Evolutionary conservation across 1,140 invertebrate genomes (phyloP).

Genomic region (Pachyrhynchus sulphureomaculatus): DNA sequence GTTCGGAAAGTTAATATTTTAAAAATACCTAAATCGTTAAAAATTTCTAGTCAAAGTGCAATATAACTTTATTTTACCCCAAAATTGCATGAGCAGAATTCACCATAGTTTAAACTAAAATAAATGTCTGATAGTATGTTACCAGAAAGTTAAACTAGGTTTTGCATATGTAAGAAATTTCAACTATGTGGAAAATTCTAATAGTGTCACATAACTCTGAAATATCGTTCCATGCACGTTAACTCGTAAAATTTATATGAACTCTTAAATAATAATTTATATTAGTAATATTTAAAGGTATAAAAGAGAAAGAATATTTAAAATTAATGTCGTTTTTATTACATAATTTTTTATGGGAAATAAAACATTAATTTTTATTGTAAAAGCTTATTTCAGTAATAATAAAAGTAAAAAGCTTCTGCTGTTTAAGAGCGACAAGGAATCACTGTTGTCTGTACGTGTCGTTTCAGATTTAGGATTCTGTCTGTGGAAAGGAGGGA

Average conservation of each 20-base stretch:
- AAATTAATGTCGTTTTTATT: no score
- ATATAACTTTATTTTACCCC: no score
- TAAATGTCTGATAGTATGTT: slow-evolving; percentile 4
- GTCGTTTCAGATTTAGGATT: no score
- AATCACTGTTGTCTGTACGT: no score
- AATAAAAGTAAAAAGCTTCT: no score
- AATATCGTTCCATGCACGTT: slow-evolving; percentile 5
- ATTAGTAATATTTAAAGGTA: slow-evolving; percentile 13
- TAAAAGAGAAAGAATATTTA: background rate
- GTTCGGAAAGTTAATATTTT: no score
- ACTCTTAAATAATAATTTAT: slow-evolving; percentile 12
- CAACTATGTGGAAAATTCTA: slow-evolving; percentile 25
- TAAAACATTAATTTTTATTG: slow-evolving; percentile 1
- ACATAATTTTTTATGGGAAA: slow-evolving; percentile 2
- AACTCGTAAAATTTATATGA: slow-evolving; percentile 6
- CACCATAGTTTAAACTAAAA: slow-evolving; percentile 16
- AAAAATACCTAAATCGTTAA: background rate
- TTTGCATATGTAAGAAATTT: slow-evolving; percentile 32
- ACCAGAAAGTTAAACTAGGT: slow-evolving; percentile 12
- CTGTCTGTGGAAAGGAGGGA: no score
- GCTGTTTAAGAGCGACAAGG: no score
- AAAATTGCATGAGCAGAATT: background rate
- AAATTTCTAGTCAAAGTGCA: no score
- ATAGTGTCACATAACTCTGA: slow-evolving; percentile 29
- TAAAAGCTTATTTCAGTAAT: background rate